Percentiles rank a stretch among this genome's conserved stretches.
Conservation (phyloP, 2,113 vertebrate species). For the Laticauda laticaudata region DNA sequence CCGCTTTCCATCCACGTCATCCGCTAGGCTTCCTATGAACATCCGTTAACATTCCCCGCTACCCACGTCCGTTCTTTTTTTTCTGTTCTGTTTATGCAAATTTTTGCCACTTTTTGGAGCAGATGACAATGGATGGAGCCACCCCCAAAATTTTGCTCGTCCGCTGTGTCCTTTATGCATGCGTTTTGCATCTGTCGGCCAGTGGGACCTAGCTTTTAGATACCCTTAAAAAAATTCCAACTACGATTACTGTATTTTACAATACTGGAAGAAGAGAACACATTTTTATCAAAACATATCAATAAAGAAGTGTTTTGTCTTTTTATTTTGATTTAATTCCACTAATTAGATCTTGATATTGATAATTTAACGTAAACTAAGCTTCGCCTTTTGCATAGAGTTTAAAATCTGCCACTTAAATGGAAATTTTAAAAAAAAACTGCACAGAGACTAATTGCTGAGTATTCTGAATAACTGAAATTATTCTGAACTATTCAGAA, state of each 20-base stretch:
- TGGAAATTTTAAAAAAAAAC: background rate
- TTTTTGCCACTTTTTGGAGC: too few relatives aligned
- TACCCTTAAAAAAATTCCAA: background rate
- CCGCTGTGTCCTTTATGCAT: too few relatives aligned
- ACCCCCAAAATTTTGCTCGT: too few relatives aligned
- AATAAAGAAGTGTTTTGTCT: constrained; percentile 37
- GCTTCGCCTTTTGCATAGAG: background rate
- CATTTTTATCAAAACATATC: background rate
- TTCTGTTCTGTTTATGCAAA: too few relatives aligned
- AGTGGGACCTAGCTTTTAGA: too few relatives aligned
- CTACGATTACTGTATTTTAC: background rate
- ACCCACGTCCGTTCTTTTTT: too few relatives aligned
- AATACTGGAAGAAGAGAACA: background rate
- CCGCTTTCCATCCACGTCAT: too few relatives aligned
- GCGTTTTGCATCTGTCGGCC: too few relatives aligned
- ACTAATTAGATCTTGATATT: constrained; percentile 33
- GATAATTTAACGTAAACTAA: background rate
- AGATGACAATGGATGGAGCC: too few relatives aligned
- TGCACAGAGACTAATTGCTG: background rate
- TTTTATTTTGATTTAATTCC: constrained; percentile 9
- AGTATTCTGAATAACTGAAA: constrained; percentile 24
- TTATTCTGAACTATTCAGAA: too few relatives aligned
- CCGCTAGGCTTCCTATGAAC: too few relatives aligned
- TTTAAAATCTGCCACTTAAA: constrained; percentile 28
- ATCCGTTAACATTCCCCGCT: too few relatives aligned